Evolutionary conservation across 2,113 vertebrate species (phyloP).

Genomic region (Anolis carolinensis): DNA sequence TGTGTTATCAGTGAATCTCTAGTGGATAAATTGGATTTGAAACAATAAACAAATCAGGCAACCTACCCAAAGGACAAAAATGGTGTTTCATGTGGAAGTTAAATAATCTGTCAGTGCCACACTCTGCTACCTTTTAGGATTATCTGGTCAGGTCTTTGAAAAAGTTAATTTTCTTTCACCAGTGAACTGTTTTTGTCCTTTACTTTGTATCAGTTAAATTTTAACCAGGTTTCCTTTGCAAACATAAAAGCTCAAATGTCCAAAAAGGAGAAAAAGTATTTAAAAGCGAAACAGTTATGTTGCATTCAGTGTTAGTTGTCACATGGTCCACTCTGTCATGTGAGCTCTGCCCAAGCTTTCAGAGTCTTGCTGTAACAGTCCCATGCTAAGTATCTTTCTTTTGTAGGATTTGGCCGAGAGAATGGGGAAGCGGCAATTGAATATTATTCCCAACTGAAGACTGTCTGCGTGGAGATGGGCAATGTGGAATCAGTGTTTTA

Average conservation of each 20-base stretch:
- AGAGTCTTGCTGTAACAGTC: background rate
- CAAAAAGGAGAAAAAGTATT: background rate
- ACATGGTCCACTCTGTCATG: background rate
- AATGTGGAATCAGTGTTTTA: slow-evolving; percentile 87
- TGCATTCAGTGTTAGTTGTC: background rate
- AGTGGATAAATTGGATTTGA: background rate
- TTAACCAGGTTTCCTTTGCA: background rate
- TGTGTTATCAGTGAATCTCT: background rate
- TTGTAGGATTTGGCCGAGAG: slow-evolving; percentile 92
- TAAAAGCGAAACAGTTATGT: background rate
- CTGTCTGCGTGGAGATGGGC: slow-evolving; percentile 93
- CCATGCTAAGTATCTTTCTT: background rate
- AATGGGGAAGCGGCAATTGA: slow-evolving; percentile 90
- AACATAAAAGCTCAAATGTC: background rate
- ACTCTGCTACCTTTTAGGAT: background rate
- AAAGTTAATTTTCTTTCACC: background rate
- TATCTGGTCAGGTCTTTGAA: background rate
- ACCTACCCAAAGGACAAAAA: too few species aligned
- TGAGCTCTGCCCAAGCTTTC: background rate
- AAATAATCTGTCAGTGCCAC: too few species aligned
- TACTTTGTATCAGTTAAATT: background rate
- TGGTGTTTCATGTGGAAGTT: too few species aligned
- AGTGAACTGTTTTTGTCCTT: background rate
- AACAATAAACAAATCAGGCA: background rate
- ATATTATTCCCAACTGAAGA: slow-evolving; percentile 95